Percentiles rank a stretch among this genome's conserved stretches.
Evolutionary conservation across 2,888 invertebrate species (phyloP).

Genomic region (Lymantria monacha): DNA sequence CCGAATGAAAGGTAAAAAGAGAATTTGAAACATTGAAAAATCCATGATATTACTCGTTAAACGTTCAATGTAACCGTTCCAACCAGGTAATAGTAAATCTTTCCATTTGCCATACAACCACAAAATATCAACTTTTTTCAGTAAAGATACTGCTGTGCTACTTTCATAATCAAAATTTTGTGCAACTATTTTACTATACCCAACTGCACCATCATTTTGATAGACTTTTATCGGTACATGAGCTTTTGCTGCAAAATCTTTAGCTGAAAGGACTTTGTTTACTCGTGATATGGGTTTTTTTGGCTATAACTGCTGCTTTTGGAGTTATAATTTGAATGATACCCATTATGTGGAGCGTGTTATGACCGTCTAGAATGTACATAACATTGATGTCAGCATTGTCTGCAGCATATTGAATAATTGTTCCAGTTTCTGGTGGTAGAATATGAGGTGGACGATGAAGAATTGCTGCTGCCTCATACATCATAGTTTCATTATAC

Average conservation of each 20-base stretch:
- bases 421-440: constrained; percentile 21
- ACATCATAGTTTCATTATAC: too few species aligned
- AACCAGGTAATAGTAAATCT: constrained; percentile 21
- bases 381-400: constrained; percentile 33
- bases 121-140: constrained; percentile 23
- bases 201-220: constrained; percentile 28
- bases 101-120: constrained; percentile 35
- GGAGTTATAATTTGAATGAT: constrained; percentile 16
- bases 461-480: constrained; percentile 29
- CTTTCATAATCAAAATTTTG: constrained; percentile 20
- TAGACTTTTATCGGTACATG: constrained; percentile 36
- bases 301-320: constrained; percentile 10
- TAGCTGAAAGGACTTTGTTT: constrained; percentile 17
- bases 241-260: constrained; percentile 34
- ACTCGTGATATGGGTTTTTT: constrained; percentile 3
- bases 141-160: constrained; percentile 6
- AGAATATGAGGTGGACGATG: constrained; percentile 22
- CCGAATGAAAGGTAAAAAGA: constrained; percentile 23
- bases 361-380: constrained; percentile 19
- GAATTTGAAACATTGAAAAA: constrained; percentile 17
- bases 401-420: constrained; percentile 28
- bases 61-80: constrained; percentile 35
- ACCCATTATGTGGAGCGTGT: constrained; percentile 25
- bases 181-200: constrained; percentile 24
- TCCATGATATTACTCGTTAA: constrained; percentile 6